Base-by-base conservation (phyloP, 2,113 vertebrate species). In the Anthoscopus minutus region DNA sequence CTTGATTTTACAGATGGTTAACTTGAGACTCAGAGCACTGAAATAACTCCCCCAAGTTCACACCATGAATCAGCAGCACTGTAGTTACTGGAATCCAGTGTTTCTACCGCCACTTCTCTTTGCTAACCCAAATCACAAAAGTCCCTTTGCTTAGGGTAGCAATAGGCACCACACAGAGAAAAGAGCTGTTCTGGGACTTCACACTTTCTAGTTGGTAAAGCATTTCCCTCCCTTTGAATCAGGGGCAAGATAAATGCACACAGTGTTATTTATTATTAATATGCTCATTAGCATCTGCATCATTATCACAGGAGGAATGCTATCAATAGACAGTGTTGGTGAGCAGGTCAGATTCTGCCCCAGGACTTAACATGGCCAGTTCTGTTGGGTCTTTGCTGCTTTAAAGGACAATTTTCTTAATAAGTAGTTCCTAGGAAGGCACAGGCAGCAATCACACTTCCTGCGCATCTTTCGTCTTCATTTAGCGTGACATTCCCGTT, bases 1-100 rank as follows among this genome's bases (percentile, higher is more conserved):
- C 87, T 86, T 88, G 87, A 92, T 96, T 93, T 96, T 96, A 94
- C 92, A 96, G 91, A 88, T 92, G 92, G 92, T 94, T 93, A 96
- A 87, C 93, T 86, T 93, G 88, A 94, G 95, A 92, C 82, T 90
- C 89, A 94, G 88, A 93, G 71, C 89, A 86, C 85, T 74, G 72
- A 95, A 90, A 83, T 93, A 93, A 93, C 85, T 96, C 89, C 90
- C 94, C 37, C 64, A 92, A 95, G 79, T 93, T 95, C 90, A 93
- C 85, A 86, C 71, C 0, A 0, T 88, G 94, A 93, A 94, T 92
- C 82, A 92, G 81, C 82, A 94, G 37, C 72, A 73, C 79, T 0
- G 0, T 15, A 73, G 81, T 25, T 62, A 60, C 56, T 89, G 56
- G 44, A 89, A 85, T 73, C 71, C 85, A 82, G 47, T 0, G 10